phyloP scores from a whole-genome alignment of 2,113 vertebrate genomes.

The Peromyscus polionotus region DNA sequence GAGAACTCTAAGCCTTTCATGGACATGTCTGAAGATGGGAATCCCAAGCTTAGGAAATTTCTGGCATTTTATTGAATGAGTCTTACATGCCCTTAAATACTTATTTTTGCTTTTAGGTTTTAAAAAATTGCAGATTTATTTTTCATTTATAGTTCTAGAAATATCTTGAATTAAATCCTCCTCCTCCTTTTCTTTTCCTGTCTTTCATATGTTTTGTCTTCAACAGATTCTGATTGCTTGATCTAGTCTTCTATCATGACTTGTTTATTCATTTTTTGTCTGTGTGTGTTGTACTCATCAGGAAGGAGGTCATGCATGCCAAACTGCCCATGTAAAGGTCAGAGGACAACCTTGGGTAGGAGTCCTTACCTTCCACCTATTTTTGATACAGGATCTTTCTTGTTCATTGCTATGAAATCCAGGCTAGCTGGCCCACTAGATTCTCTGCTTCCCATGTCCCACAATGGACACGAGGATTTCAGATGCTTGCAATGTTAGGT shows the following conservation, averaged over 20 bases:
- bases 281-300: background rate
- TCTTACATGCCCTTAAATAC: background rate
- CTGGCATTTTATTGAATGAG: background rate
- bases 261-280: background rate
- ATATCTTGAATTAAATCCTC: background rate
- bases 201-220: background rate
- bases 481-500: background rate
- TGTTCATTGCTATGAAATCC: background rate
- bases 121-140: background rate
- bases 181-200: background rate
- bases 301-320: background rate
- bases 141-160: background rate
- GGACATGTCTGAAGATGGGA: background rate
- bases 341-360: background rate
- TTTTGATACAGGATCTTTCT: background rate
- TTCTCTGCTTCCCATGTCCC: background rate
- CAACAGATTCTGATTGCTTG: background rate
- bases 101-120: background rate
- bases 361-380: background rate
- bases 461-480: background rate
- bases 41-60: background rate
- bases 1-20: background rate
- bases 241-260: background rate
- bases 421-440: background rate
- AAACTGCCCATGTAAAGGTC: background rate